phyloP scores from a whole-genome alignment of 2,113 vertebrate genomes.

The Sigmodon hispidus region DNA sequence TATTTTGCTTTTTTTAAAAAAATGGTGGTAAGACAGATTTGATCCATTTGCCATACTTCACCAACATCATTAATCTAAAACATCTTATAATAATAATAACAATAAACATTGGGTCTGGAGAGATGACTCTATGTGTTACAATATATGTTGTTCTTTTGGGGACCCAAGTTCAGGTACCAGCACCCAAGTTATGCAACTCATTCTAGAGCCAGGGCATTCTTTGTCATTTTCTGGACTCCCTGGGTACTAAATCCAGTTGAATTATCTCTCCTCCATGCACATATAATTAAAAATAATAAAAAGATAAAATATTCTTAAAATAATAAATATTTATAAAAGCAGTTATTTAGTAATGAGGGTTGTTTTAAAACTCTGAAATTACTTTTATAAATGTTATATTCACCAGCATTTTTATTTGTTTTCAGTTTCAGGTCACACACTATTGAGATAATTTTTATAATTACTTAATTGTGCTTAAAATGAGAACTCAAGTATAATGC shows the following conservation, averaged over 20 bases:
- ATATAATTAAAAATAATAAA: not conserved
- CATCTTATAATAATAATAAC: not conserved
- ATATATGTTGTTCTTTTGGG: not conserved
- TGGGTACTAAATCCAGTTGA: not conserved
- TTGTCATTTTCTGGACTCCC: not conserved
- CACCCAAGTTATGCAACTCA: not conserved
- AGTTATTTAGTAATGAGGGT: not conserved
- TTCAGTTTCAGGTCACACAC: not conserved
- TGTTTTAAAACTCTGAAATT: not conserved
- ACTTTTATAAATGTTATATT: not conserved
- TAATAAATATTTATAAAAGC: not conserved
- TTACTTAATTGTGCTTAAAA: conserved; percentile 22
- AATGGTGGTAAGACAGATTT: not conserved
- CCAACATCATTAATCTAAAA: not conserved
- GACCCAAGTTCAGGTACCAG: not conserved
- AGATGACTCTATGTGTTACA: not conserved
- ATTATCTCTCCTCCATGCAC: not conserved
- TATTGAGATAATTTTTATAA: conserved; percentile 12
- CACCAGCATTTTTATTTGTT: not conserved
- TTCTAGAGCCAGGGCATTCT: not conserved
- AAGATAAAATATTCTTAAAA: not conserved
- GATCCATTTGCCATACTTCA: not conserved
- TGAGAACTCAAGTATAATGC: not conserved
- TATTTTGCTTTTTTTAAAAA: not conserved
- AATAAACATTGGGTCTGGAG: not conserved